Evolutionary conservation across 2,888 invertebrate genomes (phyloP).

Genomic region (Unio delphinus): DNA sequence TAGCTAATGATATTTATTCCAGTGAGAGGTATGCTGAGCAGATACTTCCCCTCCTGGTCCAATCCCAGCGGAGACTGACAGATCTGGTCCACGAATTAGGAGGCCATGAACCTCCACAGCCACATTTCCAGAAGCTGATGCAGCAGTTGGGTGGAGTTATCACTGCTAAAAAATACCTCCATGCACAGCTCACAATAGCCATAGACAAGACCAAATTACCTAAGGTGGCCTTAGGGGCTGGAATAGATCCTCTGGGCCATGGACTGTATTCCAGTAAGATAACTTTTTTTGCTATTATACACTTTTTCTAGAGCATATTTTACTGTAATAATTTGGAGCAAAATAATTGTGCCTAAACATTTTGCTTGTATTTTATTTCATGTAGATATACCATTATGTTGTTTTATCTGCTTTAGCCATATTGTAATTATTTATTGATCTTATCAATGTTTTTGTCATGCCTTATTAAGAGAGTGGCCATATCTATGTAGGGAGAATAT

Average conservation of each 20-base stretch:
- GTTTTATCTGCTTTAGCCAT: too few relatives aligned
- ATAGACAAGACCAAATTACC: conserved; percentile 38
- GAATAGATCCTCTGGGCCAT: conserved; percentile 64
- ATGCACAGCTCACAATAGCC: conserved; percentile 58
- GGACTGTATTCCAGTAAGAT: conserved; percentile 59
- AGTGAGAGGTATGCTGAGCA: conserved; percentile 69
- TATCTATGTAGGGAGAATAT: too few relatives aligned
- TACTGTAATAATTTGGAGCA: neutral
- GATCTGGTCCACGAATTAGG: conserved; percentile 50
- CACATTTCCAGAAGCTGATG: conserved; percentile 57
- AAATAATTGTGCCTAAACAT: neutral
- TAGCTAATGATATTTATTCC: conserved; percentile 9
- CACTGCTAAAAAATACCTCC: conserved; percentile 60
- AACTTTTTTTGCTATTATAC: neutral
- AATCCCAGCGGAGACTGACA: conserved; percentile 64
- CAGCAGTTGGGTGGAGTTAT: conserved; percentile 52
- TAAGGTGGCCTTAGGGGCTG: conserved; percentile 56
- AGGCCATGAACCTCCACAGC: conserved; percentile 61
- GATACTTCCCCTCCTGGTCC: conserved; percentile 66
- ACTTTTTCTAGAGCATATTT: neutral
- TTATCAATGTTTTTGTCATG: too few relatives aligned
- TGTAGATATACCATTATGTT: neutral
- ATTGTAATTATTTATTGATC: too few relatives aligned
- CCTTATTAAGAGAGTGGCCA: too few relatives aligned
- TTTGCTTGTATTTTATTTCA: neutral